Percentiles rank a stretch among this genome's conserved stretches.
Conservation (phyloP, 2,888 invertebrate species). For the Silvanus unidentatus region DNA sequence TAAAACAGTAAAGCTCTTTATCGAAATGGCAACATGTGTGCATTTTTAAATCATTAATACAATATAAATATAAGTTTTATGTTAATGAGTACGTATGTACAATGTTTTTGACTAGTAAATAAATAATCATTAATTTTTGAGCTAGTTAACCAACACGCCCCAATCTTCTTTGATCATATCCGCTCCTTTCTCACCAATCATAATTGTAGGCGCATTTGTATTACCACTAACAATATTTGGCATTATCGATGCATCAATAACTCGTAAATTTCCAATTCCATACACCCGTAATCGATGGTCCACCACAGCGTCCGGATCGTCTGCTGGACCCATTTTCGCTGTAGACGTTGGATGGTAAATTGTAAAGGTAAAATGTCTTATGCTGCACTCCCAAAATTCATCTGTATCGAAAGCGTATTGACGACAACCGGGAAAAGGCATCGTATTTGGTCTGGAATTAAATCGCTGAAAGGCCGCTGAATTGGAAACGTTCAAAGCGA, state of each 20-base stretch:
- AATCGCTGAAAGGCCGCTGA: constrained; percentile 75
- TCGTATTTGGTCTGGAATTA: constrained; percentile 70
- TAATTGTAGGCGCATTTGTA: constrained; percentile 83
- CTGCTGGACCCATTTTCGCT: constrained; percentile 78
- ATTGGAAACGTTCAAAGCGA: constrained; percentile 73
- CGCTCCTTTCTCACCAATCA: constrained; percentile 86
- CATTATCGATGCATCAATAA: constrained; percentile 84
- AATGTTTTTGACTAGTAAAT: constrained; percentile 16
- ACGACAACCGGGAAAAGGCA: constrained; percentile 78
- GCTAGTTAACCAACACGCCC: constrained; percentile 37
- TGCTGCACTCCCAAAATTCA: constrained; percentile 81
- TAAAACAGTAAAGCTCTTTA: too few species aligned
- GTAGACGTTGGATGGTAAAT: constrained; percentile 84
- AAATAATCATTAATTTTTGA: constrained; percentile 3
- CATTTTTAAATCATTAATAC: neutral
- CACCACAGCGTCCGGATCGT: constrained; percentile 72
- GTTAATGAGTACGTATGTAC: neutral
- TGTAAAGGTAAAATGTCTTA: constrained; percentile 72
- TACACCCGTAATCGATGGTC: constrained; percentile 72
- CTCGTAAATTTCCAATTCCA: constrained; percentile 70
- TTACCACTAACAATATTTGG: constrained; percentile 84
- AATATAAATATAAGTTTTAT: neutral
- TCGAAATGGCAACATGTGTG: too few species aligned
- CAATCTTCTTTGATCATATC: constrained; percentile 87
- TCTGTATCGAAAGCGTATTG: constrained; percentile 67